These are phyloP conservation scores for Drosophila meridiana DNA, from an alignment of 2,888 invertebrate species.

Conservation along the genomic window DNA sequence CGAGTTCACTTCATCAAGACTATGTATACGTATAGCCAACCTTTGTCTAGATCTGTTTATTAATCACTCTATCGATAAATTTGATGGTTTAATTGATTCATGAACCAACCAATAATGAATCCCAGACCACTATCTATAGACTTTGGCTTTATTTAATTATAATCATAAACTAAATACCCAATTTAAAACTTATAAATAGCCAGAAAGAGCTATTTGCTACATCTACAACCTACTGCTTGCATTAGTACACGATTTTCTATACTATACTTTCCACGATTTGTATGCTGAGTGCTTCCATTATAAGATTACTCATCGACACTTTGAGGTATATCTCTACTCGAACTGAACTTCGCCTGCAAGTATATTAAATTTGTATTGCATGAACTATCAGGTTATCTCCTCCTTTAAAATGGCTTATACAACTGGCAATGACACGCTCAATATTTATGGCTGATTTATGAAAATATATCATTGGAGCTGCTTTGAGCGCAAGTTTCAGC, in stretches of 20 bases:
- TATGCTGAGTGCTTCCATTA: background rate
- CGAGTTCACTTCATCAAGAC: too few species aligned
- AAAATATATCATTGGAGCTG: constrained; percentile 57
- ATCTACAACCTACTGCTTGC: background rate
- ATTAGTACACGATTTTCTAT: background rate
- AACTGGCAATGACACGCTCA: constrained; percentile 63
- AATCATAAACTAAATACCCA: background rate
- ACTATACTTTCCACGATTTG: background rate
- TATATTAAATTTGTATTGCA: background rate
- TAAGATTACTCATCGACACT: background rate
- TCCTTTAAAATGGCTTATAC: constrained; percentile 37
- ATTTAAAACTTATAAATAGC: background rate
- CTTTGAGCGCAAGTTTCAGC: constrained; percentile 35
- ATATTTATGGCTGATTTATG: constrained; percentile 76
- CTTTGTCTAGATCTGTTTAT: too few species aligned
- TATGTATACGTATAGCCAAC: too few species aligned
- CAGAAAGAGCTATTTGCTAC: background rate
- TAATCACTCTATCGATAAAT: too few species aligned
- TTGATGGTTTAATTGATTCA: too few species aligned
- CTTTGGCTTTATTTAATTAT: too few species aligned
- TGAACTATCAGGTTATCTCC: background rate
- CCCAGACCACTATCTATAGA: too few species aligned
- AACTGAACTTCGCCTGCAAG: background rate
- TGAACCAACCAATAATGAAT: too few species aligned
- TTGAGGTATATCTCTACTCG: background rate